phyloP scores from a whole-genome alignment of 2,113 vertebrate species.

The Erpornis zantholeuca region DNA sequence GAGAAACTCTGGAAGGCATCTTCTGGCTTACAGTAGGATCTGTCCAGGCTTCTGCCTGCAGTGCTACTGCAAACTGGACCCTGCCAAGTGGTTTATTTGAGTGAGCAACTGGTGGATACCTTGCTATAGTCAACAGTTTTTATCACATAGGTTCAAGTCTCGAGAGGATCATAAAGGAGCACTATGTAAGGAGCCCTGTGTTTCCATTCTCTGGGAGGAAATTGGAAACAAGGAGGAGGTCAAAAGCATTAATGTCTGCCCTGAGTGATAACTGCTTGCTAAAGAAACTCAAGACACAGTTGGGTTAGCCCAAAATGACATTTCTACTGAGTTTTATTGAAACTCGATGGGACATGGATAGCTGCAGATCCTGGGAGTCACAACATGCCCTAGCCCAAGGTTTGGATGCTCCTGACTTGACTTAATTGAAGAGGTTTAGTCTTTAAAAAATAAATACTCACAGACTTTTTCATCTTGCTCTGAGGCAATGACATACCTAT shows the following conservation, averaged over 20 bases:
- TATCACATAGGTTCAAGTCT: background rate
- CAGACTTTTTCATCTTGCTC: background rate
- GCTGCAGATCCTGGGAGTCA: background rate
- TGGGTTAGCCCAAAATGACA: background rate
- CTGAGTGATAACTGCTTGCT: background rate
- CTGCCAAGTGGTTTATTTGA: background rate
- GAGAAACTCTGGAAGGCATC: background rate
- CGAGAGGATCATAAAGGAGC: background rate
- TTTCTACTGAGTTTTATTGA: background rate
- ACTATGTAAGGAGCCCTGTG: background rate
- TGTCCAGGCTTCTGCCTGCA: background rate
- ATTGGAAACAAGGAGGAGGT: background rate
- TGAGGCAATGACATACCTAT: background rate
- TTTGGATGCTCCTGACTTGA: background rate
- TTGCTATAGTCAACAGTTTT: background rate
- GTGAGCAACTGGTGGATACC: background rate
- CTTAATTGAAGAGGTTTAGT: background rate
- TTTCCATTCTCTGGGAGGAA: background rate
- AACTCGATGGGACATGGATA: background rate
- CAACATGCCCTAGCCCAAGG: background rate
- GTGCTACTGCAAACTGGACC: background rate
- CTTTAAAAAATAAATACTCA: background rate
- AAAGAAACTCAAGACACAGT: background rate
- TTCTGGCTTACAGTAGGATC: background rate
- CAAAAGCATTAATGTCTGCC: background rate